Evolutionary conservation across 2,113 vertebrate species (phyloP).

Genomic region (Puntigrus tetrazona): DNA sequence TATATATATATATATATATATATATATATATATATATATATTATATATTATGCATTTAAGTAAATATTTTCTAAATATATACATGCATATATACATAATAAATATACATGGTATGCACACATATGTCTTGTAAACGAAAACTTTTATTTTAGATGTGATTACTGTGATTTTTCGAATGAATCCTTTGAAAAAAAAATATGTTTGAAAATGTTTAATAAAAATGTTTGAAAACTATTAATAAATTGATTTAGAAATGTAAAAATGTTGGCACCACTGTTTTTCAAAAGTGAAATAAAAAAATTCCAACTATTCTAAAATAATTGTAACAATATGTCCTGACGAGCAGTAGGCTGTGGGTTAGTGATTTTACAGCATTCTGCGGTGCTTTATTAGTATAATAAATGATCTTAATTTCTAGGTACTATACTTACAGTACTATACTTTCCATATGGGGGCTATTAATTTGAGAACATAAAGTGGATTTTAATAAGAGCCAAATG

Average conservation of each 20-base stretch:
- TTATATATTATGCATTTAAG: no score
- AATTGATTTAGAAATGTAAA: not conserved
- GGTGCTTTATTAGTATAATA: not conserved
- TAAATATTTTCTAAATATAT: no score
- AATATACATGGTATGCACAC: no score
- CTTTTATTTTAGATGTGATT: no score
- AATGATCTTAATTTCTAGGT: conserved; percentile 5
- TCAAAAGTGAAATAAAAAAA: not conserved
- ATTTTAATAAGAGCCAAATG: conserved; percentile 54
- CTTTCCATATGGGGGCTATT: conserved; percentile 47
- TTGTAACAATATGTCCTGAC: not conserved
- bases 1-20: no score
- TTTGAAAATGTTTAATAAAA: no score
- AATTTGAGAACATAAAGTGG: conserved; percentile 52
- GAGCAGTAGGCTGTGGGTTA: not conserved
- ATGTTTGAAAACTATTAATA: not conserved
- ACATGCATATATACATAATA: no score
- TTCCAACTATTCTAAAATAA: not conserved
- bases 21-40: no score
- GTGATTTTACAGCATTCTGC: not conserved
- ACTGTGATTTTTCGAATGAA: no score
- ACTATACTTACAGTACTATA: not conserved
- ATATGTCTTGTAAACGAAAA: not conserved
- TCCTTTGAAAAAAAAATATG: no score
- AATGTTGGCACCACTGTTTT: not conserved